Base-by-base conservation (phyloP, 2,797 vertebrate genomes). In the Cuniculus paca region DNA sequence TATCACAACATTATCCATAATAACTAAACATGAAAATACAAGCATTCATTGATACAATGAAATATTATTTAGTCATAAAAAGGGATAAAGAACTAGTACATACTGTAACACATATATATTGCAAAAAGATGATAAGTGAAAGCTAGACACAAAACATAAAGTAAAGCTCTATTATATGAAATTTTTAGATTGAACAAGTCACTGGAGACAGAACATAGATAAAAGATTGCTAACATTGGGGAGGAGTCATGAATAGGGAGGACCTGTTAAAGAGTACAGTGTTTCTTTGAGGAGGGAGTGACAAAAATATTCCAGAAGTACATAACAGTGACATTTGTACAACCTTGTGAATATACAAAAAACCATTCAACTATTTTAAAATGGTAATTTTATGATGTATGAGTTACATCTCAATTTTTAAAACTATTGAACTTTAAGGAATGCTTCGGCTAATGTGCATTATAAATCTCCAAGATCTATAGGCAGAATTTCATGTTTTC, bases 401-500 rank as follows among this genome's bases (percentile, higher is more conserved):
- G 19, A 90, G 61, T 72, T 87, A 48, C 42, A 68, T 75, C 39
- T 87, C 36, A 72, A 39, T 80, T 61, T 34, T 2, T 12, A 94
- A 86, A 87, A 68, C 13, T 56, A 0, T 8, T 85, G 31, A 2
- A 50, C 2, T 90, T 50, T 48, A 78, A 75, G 19, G 39, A 90
- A 36, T 81, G 68, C 31, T 34, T 78, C 88, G 56, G n/a, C 68
- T 88, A 92, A 86, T 24, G 28, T 48, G 17, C 22, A 50, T 54
- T 85, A 50, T 72, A 92, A 48, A 82, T 94, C 54, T 95, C 34
- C 2, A 42, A 88, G 70, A 94, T 45, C 16, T 12, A 78, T 63
- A 60, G n/a, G 42, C 22, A 77, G 36, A 78, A 94, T 92, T 85
- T 68, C 45, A 77, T 77, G 28, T 63, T 92, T 96, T 96, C 26